A percentile compares a stretch with the other conserved stretches of the same genome.
phyloP scores from a whole-genome alignment of 2,797 vertebrate species.

The Pipistrellus nathusii region DNA sequence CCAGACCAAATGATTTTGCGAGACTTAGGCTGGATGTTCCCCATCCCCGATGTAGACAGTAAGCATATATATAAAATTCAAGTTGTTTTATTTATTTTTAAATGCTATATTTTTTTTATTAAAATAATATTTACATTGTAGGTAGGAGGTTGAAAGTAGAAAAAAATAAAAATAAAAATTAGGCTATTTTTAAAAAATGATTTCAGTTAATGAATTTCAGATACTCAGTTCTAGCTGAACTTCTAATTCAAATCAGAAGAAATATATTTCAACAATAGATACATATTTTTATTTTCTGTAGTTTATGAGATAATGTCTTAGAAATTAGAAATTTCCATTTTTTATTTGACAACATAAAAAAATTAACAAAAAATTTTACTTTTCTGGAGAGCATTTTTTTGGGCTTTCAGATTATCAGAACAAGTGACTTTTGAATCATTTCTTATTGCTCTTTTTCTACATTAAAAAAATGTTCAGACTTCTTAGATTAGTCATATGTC shows the following conservation, averaged over 20 bases:
- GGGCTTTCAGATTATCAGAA: neutral
- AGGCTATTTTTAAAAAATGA: slow-evolving; percentile 43
- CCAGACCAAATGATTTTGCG: too few species aligned
- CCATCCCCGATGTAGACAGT: neutral
- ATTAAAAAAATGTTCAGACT: slow-evolving; percentile 23
- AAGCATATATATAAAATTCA: neutral
- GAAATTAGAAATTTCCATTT: neutral
- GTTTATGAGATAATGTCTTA: neutral
- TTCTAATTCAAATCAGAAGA: slow-evolving; percentile 2
- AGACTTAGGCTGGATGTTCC: too few species aligned
- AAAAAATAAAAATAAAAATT: slow-evolving; percentile 11
- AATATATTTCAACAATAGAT: slow-evolving; percentile 31
- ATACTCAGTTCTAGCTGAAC: neutral
- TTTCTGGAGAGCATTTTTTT: slow-evolving; percentile 3
- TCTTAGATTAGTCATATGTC: neutral
- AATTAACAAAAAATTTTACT: neutral
- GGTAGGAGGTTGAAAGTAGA: slow-evolving; percentile 23
- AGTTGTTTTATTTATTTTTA: slow-evolving; percentile 52
- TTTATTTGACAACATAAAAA: neutral
- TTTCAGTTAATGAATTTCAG: slow-evolving; percentile 34
- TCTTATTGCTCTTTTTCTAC: neutral
- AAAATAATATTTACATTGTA: slow-evolving; percentile 45
- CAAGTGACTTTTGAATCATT: slow-evolving; percentile 12
- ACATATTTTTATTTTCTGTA: slow-evolving; percentile 2
- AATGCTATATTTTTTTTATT: slow-evolving; percentile 2